Base-by-base conservation (phyloP, 2,797 vertebrate genomes). In the Buphagus erythrorhynchus region DNA sequence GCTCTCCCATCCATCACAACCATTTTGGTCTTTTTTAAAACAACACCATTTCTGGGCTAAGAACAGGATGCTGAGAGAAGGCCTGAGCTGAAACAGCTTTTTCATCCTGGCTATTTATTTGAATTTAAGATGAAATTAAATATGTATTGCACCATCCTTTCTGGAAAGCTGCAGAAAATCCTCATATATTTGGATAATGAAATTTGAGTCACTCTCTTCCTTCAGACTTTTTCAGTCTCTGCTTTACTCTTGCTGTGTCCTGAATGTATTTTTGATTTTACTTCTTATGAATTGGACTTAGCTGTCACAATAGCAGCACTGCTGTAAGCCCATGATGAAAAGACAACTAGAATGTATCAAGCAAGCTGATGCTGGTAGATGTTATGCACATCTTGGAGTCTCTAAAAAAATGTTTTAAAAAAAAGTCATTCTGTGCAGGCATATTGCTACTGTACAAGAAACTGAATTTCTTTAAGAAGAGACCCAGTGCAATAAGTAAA, bases 161-260 rank as follows among this genome's bases (percentile, higher is more conserved):
- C 76, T 72, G 90, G 52, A 92, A 93, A 83, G 52, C 46, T 51
- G 62, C 43, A 90, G 62, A 77, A 93, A 92, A 87, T 84, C 66
- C 40, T 72, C 43, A 66, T 46, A 22, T 62, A 90, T 31, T 62
- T 84, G 73, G n/a, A 51, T 72, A 13, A 35, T 28, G 46, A 86
- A 68, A 88, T 78, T n/a, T 52, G 72, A 94, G 65, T 36, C 1
- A 1, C 42, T 43, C 10, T 88, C 42, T 62, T 86, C 55, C 36
- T 66, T 87, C 63, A 58, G 62, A 73, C 11, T 73, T 85, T 89
- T 89, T 69, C 62, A 59, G 63, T 69, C 59, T 89, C 74, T 63
- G 63, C 59, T 82, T 81, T 85, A 51, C 21, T 92, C 40, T 82
- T 71, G 46, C 29, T 48, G 22, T 69, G 74, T n/a, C 74, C 43